phyloP scores from a whole-genome alignment of 2,113 vertebrate genomes.

The Pogonocichla stellata region DNA sequence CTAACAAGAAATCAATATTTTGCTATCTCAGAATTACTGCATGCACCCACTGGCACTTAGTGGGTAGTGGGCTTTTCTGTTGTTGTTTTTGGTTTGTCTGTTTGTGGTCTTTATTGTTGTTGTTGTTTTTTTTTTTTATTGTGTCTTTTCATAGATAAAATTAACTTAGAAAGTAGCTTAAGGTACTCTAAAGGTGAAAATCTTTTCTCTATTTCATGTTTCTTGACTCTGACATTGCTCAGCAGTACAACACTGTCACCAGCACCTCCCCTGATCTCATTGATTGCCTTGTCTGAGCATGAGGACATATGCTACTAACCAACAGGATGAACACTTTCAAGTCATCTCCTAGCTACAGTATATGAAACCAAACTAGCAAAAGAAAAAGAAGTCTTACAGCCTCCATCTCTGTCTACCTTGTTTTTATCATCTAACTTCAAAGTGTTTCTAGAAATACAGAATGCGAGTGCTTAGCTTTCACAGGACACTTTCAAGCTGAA shows the following conservation, averaged over 20 bases:
- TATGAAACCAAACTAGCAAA: not conserved
- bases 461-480: not conserved
- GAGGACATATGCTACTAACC: not conserved
- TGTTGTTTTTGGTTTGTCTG: not conserved
- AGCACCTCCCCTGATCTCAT: not conserved
- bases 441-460: constrained; percentile 45
- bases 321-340: constrained; percentile 7
- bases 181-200: not conserved
- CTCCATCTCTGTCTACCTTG: not conserved
- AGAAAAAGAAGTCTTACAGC: not conserved
- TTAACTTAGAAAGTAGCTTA: not conserved
- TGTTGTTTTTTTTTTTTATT: not conserved
- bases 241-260: not conserved
- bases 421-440: constrained; percentile 55
- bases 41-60: not conserved
- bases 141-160: not conserved
- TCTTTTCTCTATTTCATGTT: not conserved
- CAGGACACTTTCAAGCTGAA: not conserved
- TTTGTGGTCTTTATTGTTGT: not conserved
- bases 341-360: not conserved
- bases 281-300: not conserved
- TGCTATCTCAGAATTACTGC: not conserved
- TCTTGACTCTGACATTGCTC: not conserved
- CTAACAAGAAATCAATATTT: not conserved
- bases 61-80: not conserved